Conservation (phyloP, 2,797 vertebrate species). For the Telmatherina bonti region DNA sequence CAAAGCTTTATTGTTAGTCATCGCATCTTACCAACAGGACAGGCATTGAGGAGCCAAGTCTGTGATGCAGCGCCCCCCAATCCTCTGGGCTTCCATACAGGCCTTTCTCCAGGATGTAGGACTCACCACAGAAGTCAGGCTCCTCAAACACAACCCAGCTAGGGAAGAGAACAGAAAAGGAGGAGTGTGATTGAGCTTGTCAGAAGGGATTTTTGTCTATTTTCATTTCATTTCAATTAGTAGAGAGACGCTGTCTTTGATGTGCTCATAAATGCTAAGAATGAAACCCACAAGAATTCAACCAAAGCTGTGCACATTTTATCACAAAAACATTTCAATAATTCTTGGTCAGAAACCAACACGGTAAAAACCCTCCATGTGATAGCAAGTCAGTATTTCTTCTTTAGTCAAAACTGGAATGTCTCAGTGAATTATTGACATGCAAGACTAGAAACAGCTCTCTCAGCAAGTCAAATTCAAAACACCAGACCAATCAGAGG, state of each 20-base stretch:
- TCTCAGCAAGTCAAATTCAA: slow-evolving; percentile 25
- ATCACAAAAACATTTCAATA: slow-evolving; percentile 2
- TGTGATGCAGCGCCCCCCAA: slow-evolving; percentile 88
- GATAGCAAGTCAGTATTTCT: slow-evolving; percentile 19
- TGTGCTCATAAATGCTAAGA: background rate
- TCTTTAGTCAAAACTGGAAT: slow-evolving; percentile 8
- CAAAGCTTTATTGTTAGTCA: slow-evolving; percentile 37
- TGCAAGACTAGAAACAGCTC: slow-evolving; percentile 35
- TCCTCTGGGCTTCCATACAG: slow-evolving; percentile 89
- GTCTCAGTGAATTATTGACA: background rate
- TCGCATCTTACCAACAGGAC: slow-evolving; percentile 87
- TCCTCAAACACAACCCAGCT: slow-evolving; percentile 95
- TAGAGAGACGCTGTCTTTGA: slow-evolving; percentile 16
- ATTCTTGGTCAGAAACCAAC: slow-evolving; percentile 25
- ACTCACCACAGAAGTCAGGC: slow-evolving; percentile 89
- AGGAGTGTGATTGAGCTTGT: background rate
- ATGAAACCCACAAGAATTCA: slow-evolving; percentile 20
- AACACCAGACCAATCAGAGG: slow-evolving; percentile 23
- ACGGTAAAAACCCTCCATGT: slow-evolving; percentile 1
- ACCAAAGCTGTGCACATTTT: slow-evolving; percentile 4
- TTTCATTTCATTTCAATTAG: slow-evolving; percentile 18
- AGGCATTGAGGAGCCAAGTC: slow-evolving; percentile 88
- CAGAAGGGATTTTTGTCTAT: slow-evolving; percentile 1
- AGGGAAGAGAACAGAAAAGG: slow-evolving; percentile 12
- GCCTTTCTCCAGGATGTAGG: slow-evolving; percentile 92